Evolutionary conservation across 2,888 invertebrate species (phyloP), one percentile per base, ranked within the genome.

Genomic region (Drosophila anceps): DNA sequence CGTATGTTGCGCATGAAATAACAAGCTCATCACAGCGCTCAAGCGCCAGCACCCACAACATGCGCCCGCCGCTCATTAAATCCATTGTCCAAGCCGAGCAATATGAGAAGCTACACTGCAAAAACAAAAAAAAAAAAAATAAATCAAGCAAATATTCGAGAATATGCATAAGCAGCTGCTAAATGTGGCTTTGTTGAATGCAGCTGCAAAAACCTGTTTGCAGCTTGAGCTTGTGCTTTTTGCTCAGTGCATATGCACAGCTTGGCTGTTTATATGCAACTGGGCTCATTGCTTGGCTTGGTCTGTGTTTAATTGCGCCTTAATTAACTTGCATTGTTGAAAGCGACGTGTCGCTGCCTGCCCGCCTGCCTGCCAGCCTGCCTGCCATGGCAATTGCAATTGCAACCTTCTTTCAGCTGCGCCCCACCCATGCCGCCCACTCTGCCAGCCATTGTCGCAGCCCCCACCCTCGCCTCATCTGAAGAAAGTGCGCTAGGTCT

Each of bases 321-420:
- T 87, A 87, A 86, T 86, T 86, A 87, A 84, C 85, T 86, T 76
- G 85, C 81, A 87, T 87, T 86, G 85, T 87, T 83, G 70, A 72
- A 69, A 61, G 79, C 80, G 69, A 80, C 80, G 84, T 83, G 82
- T 82, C 77, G 72, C 66, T 66, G 65, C 29, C 70, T 71, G 62
- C 44, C 55, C 2, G 44, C 44, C 20, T 0, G 20, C 12, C 43
- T 6, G 20, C 43, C 41, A 0, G 18, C 12, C 43, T 7, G 13
- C 13, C 35, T 44, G 44, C 44, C 13, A 24, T 24, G 24, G 44
- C 43, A 24, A 44, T 6, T 43, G 39, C 39, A 24, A 24, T 24
- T 24, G 24, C 24, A 24, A 24, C 24, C 24, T 24, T 24, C 24
- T 24, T 24, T 24, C 24, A 24, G 24, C 24, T 24, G 24, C 24